Conservation (phyloP, 2,113 vertebrate genomes). For the Acrocephalus kingi region DNA sequence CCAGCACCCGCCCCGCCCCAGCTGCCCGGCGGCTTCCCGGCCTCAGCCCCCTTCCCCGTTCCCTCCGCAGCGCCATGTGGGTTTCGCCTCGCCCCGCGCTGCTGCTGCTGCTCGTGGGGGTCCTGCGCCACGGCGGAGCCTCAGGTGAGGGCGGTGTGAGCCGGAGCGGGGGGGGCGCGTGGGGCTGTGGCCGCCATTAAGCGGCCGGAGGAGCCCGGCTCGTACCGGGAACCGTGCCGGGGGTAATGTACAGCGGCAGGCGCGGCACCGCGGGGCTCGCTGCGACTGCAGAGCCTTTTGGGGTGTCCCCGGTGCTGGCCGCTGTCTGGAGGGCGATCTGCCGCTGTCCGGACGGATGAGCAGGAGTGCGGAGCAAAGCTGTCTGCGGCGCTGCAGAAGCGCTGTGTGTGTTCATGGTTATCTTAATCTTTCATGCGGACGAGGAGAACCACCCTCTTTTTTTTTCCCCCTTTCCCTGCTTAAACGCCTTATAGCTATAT, state of each 20-base stretch:
- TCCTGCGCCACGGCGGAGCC: neutral
- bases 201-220: neutral
- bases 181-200: neutral
- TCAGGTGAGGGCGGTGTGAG: neutral
- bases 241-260: rapidly evolving
- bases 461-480: rapidly evolving
- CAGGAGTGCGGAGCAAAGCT: neutral
- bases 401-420: neutral
- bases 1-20: neutral
- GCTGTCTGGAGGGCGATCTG: neutral
- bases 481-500: too few relatives aligned
- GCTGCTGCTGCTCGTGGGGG: neutral
- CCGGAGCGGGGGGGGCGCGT: rapidly evolving
- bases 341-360: neutral
- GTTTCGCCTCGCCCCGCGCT: rapidly evolving
- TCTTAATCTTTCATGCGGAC: neutral
- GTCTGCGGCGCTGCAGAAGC: neutral
- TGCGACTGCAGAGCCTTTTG: rapidly evolving
- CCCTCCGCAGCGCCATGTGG: neutral
- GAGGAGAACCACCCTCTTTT: neutral
- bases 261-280: too few relatives aligned
- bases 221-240: rapidly evolving
- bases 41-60: rapidly evolving
- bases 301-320: neutral
- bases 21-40: too few relatives aligned